Evolutionary conservation across 2,888 invertebrate genomes (phyloP).

Genomic region (Sinelater perroti): DNA sequence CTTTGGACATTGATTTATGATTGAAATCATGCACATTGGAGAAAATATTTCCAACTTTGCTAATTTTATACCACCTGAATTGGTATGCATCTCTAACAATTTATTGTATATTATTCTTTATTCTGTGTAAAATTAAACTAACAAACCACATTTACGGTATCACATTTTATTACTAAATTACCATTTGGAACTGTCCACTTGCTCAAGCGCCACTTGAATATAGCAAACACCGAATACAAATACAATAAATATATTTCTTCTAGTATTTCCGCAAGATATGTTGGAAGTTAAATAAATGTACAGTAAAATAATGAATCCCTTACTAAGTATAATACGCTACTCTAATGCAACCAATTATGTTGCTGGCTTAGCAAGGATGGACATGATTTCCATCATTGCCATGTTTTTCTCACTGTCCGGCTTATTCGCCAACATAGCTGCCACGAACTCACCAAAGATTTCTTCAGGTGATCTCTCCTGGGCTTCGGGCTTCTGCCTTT

Average conservation of each 20-base stretch:
- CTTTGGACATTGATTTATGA: too few relatives aligned
- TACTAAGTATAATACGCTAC: neutral
- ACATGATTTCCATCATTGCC: conserved; percentile 54
- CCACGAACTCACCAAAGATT: conserved; percentile 52
- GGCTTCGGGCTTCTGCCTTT: conserved; percentile 20
- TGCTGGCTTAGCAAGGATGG: conserved; percentile 47
- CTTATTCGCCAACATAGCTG: conserved; percentile 49
- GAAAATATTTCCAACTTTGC: too few relatives aligned
- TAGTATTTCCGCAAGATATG: neutral
- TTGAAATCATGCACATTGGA: too few relatives aligned
- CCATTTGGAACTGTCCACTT: too few relatives aligned
- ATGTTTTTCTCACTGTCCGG: conserved; percentile 49
- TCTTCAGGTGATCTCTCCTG: conserved; percentile 48
- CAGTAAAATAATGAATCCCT: neutral
- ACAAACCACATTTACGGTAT: too few relatives aligned
- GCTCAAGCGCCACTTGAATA: too few relatives aligned
- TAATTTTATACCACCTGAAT: too few relatives aligned
- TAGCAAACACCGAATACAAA: neutral
- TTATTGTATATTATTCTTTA: too few relatives aligned
- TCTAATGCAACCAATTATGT: conserved; percentile 11
- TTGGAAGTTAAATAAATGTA: conserved; percentile 10
- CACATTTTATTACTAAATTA: too few relatives aligned
- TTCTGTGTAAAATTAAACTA: too few relatives aligned
- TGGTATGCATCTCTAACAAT: too few relatives aligned
- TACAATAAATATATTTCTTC: conserved; percentile 6